A percentile compares a stretch with the other conserved stretches of the same genome.
These are phyloP conservation scores for Nematolebias whitei DNA, from an alignment of 2,113 vertebrate genomes.

Conservation along the genomic window DNA sequence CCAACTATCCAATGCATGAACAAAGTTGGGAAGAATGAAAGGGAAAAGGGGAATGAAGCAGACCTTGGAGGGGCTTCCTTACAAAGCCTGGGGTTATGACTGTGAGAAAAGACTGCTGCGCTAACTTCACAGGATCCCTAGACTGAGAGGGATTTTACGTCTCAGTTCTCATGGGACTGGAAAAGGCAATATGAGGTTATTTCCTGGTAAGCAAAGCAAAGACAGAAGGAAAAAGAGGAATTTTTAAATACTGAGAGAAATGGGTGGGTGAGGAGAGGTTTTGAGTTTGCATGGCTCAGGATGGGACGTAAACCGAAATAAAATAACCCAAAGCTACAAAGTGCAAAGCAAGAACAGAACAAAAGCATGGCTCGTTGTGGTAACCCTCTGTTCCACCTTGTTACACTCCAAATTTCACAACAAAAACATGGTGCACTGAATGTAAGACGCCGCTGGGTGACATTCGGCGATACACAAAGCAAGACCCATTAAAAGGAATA, in stretches of 20 bases:
- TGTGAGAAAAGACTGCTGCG: conserved; percentile 64
- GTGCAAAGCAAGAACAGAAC: conserved; percentile 55
- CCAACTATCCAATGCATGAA: conserved; percentile 24
- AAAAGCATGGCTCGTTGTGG: conserved; percentile 45
- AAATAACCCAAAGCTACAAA: conserved; percentile 48
- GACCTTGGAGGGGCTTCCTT: conserved; percentile 53
- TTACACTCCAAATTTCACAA: conserved; percentile 62
- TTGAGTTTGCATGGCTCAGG: conserved; percentile 25
- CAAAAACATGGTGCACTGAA: conserved; percentile 47
- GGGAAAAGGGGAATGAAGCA: conserved; percentile 21
- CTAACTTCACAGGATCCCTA: conserved; percentile 71
- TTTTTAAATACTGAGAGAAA: conserved; percentile 25
- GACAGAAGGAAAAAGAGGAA: conserved; percentile 28
- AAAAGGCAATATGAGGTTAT: conserved; percentile 68
- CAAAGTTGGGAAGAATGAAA: conserved; percentile 43
- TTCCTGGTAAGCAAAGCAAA: conserved; percentile 67
- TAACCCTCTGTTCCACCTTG: conserved; percentile 51
- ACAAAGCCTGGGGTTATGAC: conserved; percentile 64
- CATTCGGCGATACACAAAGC: conserved; percentile 22
- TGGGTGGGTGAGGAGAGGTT: conserved; percentile 37
- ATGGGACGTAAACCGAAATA: conserved; percentile 30
- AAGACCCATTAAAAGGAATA: conserved; percentile 25
- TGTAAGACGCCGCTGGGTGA: conserved; percentile 43
- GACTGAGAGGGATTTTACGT: conserved; percentile 73
- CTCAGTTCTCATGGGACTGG: conserved; percentile 66